A percentile compares a stretch with the other conserved stretches of the same genome.
Conservation (phyloP, 2,888 invertebrate genomes). For the Prosopocoilus inquinatus region DNA sequence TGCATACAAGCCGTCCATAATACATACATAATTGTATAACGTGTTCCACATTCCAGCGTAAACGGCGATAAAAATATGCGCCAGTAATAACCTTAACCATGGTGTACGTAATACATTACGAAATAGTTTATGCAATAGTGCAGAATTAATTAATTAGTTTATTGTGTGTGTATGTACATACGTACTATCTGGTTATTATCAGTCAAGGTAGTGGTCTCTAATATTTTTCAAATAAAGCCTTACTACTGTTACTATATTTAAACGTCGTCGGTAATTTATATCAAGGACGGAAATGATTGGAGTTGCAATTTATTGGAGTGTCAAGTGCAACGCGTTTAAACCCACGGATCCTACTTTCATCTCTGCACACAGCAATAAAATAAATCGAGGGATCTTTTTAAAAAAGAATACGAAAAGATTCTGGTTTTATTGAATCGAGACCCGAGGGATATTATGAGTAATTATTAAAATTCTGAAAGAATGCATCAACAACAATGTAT, state of each 20-base stretch:
- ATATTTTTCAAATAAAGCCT: constrained; percentile 6
- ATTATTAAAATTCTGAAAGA: no score
- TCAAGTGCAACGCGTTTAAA: constrained; percentile 8
- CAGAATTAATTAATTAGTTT: constrained; percentile 3
- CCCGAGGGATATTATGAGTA: no score
- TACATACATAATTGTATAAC: no score
- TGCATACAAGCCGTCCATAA: no score
- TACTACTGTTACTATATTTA: constrained; percentile 17
- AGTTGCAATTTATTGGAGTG: constrained; percentile 13
- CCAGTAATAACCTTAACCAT: constrained; percentile 14
- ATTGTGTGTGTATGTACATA: constrained; percentile 8
- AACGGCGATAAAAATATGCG: no score
- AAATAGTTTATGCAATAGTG: constrained; percentile 15
- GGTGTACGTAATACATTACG: constrained; percentile 16
- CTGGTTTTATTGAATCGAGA: no score
- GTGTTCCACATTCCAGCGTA: no score
- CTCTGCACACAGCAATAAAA: no score
- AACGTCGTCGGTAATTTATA: constrained; percentile 10
- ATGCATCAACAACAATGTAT: no score
- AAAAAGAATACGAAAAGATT: no score
- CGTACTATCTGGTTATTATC: constrained; percentile 8
- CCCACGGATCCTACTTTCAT: no score
- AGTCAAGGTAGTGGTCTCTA: constrained; percentile 10
- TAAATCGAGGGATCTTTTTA: no score
- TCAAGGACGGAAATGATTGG: constrained; percentile 17